Percentiles rank a stretch among this genome's conserved stretches.
Conservation (phyloP, 2,113 vertebrate species). For the Pan paniscus region DNA sequence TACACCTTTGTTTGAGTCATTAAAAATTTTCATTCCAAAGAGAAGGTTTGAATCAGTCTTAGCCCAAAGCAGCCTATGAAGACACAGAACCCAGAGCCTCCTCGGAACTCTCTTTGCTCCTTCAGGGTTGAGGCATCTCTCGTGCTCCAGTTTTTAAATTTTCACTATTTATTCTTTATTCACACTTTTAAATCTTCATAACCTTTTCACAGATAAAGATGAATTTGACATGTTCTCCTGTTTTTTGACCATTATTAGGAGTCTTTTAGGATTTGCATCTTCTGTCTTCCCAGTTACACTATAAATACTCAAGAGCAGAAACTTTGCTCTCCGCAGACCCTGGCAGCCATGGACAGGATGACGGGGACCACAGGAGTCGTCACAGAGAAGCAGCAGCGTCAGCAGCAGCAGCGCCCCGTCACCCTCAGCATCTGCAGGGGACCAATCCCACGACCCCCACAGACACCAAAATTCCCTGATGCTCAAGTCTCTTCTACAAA, state of each 20-base stretch:
- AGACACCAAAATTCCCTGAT: neutral
- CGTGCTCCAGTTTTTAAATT: neutral
- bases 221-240: neutral
- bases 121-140: no score
- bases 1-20: neutral
- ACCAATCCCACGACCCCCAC: neutral
- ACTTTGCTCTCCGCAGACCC: neutral
- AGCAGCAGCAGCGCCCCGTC: neutral
- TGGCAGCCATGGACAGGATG: rapidly evolving
- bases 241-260: no score
- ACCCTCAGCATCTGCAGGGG: no score
- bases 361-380: rapidly evolving
- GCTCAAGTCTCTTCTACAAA: neutral
- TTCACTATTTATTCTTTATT: neutral
- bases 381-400: neutral
- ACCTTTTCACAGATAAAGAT: neutral
- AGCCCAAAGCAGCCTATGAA: neutral
- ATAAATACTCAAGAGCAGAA: neutral
- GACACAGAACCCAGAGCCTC: neutral
- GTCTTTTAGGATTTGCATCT: neutral
- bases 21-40: neutral
- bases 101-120: neutral
- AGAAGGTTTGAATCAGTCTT: neutral
- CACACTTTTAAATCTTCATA: neutral
- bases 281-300: neutral